A percentile compares a stretch with the other conserved stretches of the same genome.
phyloP scores from a whole-genome alignment of 2,888 invertebrate genomes.

The Pyrrhia umbra region DNA sequence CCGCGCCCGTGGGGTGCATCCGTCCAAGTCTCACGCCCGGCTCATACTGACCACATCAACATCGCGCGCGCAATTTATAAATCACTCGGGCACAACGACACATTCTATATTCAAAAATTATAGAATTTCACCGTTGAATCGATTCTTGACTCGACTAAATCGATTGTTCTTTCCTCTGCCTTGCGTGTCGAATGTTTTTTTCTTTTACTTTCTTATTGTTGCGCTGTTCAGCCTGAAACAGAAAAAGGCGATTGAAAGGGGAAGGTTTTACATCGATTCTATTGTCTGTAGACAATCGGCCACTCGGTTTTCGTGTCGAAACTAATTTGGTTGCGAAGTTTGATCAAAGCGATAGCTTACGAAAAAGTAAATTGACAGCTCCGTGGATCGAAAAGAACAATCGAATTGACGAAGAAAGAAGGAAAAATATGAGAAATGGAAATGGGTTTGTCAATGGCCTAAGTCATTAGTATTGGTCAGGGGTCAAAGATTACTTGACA shows the following conservation, averaged over 20 bases:
- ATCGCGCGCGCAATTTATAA: constrained; percentile 52
- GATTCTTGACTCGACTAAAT: constrained; percentile 65
- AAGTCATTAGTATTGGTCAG: constrained; percentile 48
- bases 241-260: constrained; percentile 85
- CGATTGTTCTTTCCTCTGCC: constrained; percentile 76
- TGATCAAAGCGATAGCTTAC: constrained; percentile 83
- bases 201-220: constrained; percentile 73
- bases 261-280: constrained; percentile 83
- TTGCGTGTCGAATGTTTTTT: constrained; percentile 74
- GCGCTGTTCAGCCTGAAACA: constrained; percentile 82
- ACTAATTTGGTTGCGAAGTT: constrained; percentile 86
- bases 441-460: constrained; percentile 45
- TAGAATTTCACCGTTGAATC: constrained; percentile 39
- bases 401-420: constrained; percentile 46
- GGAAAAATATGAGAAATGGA: constrained; percentile 58
- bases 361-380: constrained; percentile 84
- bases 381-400: constrained; percentile 68
- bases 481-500: constrained; percentile 27
- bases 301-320: constrained; percentile 87
- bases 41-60: constrained; percentile 79
- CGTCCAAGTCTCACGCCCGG: constrained; percentile 86
- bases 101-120: constrained; percentile 63
- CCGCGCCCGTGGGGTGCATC: constrained; percentile 94
- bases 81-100: constrained; percentile 54
- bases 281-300: constrained; percentile 86